Conservation (phyloP, 2,888 invertebrate species). For the Morinoia aosen region DNA sequence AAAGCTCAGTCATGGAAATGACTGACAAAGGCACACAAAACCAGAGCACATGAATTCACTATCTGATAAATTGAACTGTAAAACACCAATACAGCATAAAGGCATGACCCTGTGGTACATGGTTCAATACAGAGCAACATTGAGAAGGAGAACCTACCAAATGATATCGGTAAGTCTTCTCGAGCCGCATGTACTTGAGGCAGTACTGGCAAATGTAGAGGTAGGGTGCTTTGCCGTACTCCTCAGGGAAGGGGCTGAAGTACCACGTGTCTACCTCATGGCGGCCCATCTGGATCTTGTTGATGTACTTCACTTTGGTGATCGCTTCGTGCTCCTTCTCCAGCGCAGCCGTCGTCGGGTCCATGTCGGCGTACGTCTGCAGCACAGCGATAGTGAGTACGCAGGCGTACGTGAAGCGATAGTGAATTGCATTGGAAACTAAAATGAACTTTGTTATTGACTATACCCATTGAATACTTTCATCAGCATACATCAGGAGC, state of each 20-base stretch:
- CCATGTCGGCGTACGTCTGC: conserved; percentile 91
- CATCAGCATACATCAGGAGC: no score
- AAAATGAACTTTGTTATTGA: neutral
- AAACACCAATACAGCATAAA: no score
- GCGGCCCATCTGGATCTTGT: conserved; percentile 91
- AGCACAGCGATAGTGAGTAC: conserved; percentile 65
- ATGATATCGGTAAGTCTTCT: conserved; percentile 89
- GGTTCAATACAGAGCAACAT: neutral
- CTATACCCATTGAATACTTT: no score
- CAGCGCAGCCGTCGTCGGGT: conserved; percentile 95
- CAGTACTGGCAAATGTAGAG: conserved; percentile 98
- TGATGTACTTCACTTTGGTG: conserved; percentile 96
- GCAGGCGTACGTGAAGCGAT: neutral
- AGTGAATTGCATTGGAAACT: neutral
- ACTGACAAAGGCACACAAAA: no score
- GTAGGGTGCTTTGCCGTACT: conserved; percentile 92
- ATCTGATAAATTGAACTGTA: no score
- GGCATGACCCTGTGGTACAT: neutral
- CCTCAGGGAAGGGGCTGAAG: conserved; percentile 98
- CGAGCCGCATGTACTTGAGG: conserved; percentile 94
- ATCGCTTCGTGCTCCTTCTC: conserved; percentile 96
- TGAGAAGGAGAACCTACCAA: conserved; percentile 73
- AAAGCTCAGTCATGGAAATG: no score
- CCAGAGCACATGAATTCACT: no score
- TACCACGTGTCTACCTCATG: conserved; percentile 99